These are phyloP conservation scores for Mus caroli DNA, from an alignment of 2,797 vertebrate genomes.

Conservation along the genomic window DNA sequence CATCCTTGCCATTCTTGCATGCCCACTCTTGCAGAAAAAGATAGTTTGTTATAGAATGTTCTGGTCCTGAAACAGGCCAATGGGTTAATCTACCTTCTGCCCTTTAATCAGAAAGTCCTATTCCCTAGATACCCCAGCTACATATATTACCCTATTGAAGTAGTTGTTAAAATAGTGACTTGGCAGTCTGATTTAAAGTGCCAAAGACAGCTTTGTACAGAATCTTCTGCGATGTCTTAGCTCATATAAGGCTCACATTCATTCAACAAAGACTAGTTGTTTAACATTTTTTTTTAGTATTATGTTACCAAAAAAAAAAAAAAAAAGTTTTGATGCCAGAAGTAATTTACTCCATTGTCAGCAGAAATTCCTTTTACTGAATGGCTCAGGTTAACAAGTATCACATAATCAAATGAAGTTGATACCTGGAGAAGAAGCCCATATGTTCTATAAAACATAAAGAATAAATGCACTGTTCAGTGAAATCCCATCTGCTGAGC, in stretches of 20 bases:
- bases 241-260: not conserved
- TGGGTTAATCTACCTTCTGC: not conserved
- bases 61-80: not conserved
- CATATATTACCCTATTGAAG: not conserved
- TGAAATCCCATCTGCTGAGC: constrained; percentile 59
- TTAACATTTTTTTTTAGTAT: constrained; percentile 36
- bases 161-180: constrained; percentile 4
- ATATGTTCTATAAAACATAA: constrained; percentile 58
- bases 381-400: constrained; percentile 53
- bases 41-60: not conserved
- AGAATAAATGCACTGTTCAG: constrained; percentile 69
- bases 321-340: constrained; percentile 51
- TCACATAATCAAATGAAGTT: constrained; percentile 70
- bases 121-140: not conserved
- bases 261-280: not conserved
- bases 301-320: constrained; percentile 22
- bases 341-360: constrained; percentile 46
- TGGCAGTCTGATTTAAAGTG: constrained; percentile 1
- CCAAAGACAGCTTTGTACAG: not conserved
- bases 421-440: constrained; percentile 32
- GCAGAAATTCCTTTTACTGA: constrained; percentile 67
- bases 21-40: not conserved
- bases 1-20: rapidly evolving
- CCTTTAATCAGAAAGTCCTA: constrained; percentile 29
- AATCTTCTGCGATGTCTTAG: not conserved